Percentiles rank a stretch among this genome's conserved stretches.
Evolutionary conservation across 2,888 invertebrate genomes (phyloP).

Genomic region (Spodoptera littoralis): DNA sequence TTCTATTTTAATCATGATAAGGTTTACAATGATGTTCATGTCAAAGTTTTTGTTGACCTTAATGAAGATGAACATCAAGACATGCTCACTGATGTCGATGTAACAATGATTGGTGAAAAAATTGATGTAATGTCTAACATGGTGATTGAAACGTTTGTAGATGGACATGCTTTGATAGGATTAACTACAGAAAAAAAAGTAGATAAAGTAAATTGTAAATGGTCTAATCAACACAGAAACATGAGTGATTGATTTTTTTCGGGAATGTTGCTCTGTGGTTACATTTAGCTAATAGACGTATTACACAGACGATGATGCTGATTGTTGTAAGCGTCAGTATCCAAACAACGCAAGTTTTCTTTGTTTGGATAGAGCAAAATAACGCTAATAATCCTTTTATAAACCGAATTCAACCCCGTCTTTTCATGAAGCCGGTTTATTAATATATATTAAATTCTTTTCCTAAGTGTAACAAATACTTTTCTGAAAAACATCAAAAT

Average conservation of each 20-base stretch:
- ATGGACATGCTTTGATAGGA: not conserved
- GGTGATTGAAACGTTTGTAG: not conserved
- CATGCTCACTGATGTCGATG: slow-evolving; percentile 27
- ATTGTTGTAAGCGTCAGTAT: too few relatives aligned
- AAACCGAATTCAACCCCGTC: too few relatives aligned
- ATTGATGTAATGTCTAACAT: not conserved
- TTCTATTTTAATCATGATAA: slow-evolving; percentile 10
- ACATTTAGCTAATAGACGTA: too few relatives aligned
- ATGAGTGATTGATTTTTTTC: not conserved
- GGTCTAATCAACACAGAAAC: not conserved
- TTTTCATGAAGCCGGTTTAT: too few relatives aligned
- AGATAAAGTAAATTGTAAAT: not conserved
- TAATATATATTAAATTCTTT: too few relatives aligned
- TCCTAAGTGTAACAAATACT: too few relatives aligned
- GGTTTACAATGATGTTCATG: slow-evolving; percentile 29
- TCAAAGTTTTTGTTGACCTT: slow-evolving; percentile 30
- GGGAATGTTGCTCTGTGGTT: too few relatives aligned
- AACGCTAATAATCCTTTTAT: too few relatives aligned
- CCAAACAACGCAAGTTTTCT: too few relatives aligned
- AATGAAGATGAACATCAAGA: slow-evolving; percentile 17
- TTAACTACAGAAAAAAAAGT: not conserved
- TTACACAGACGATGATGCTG: too few relatives aligned
- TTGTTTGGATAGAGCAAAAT: too few relatives aligned
- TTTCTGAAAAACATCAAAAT: too few relatives aligned
- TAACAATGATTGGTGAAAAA: slow-evolving; percentile 24